These are phyloP conservation scores for Callipepla californica DNA, from an alignment of 2,113 vertebrate species.

Conservation along the genomic window DNA sequence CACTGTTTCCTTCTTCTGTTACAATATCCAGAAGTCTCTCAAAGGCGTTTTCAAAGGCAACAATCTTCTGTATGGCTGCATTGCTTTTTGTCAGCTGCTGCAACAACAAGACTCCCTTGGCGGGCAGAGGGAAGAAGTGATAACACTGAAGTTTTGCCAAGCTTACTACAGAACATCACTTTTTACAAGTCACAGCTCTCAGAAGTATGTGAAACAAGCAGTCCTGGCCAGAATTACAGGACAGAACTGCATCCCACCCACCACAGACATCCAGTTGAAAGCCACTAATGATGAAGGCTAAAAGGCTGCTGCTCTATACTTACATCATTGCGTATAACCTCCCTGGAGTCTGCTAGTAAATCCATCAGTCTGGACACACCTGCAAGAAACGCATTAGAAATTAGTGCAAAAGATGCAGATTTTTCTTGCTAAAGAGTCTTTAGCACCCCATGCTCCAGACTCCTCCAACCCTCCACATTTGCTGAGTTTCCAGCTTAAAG, in stretches of 20 bases:
- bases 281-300: not conserved
- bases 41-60: slow-evolving; percentile 98
- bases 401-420: not conserved
- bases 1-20: slow-evolving; percentile 95
- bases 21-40: slow-evolving; percentile 96
- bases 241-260: fast-evolving
- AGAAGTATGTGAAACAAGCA: not conserved
- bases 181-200: not conserved
- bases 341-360: slow-evolving; percentile 94
- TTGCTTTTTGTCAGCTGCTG: slow-evolving; percentile 97
- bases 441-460: not conserved
- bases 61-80: slow-evolving; percentile 98
- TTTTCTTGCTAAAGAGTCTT: not conserved
- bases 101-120: slow-evolving; percentile 91
- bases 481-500: not conserved
- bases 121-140: not conserved
- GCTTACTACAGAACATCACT: not conserved
- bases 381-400: slow-evolving; percentile 50
- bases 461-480: not conserved
- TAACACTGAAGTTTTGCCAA: not conserved
- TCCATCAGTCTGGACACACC: slow-evolving; percentile 98
- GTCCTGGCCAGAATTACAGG: not conserved
- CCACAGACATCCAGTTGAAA: not conserved
- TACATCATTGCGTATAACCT: slow-evolving; percentile 97
- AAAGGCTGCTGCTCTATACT: slow-evolving; percentile 62